Conservation (phyloP, 2,888 invertebrate species). For the Agrotis exclamationis region DNA sequence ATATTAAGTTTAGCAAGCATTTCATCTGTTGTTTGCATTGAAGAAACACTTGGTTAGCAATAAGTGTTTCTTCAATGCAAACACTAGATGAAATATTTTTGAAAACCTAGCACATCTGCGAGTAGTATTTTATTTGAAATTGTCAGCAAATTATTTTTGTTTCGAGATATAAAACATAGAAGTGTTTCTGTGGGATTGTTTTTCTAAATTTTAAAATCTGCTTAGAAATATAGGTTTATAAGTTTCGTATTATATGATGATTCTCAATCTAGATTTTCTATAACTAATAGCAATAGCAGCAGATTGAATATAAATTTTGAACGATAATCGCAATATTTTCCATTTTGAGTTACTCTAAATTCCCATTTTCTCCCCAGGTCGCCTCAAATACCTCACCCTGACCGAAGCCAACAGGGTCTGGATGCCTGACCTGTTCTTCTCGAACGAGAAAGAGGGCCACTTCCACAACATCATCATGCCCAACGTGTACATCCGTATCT, state of each 20-base stretch:
- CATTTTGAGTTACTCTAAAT: neutral
- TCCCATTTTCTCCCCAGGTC: constrained; percentile 89
- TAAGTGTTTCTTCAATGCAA: neutral
- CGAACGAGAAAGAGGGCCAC: constrained; percentile 99
- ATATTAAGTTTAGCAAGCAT: neutral
- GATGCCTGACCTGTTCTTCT: constrained; percentile 99
- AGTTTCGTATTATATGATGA: neutral
- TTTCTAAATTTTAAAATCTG: neutral
- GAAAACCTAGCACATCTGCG: no score
- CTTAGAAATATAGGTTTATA: no score
- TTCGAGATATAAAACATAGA: neutral
- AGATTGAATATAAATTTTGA: neutral
- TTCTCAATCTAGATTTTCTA: neutral
- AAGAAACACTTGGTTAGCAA: no score
- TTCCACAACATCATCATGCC: constrained; percentile 99
- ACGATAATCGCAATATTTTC: neutral
- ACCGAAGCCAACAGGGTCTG: constrained; percentile 98
- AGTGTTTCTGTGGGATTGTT: neutral
- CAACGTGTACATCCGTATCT: constrained; percentile 99
- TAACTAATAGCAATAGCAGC: neutral
- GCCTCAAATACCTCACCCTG: constrained; percentile 97
- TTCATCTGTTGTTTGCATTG: neutral
- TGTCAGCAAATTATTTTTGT: neutral
- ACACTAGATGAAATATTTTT: neutral
- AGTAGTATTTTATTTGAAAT: neutral